Percentiles rank a stretch among this genome's conserved stretches.
Evolutionary conservation across 2,888 invertebrate species (phyloP).

Genomic region (Pandemis corylana): DNA sequence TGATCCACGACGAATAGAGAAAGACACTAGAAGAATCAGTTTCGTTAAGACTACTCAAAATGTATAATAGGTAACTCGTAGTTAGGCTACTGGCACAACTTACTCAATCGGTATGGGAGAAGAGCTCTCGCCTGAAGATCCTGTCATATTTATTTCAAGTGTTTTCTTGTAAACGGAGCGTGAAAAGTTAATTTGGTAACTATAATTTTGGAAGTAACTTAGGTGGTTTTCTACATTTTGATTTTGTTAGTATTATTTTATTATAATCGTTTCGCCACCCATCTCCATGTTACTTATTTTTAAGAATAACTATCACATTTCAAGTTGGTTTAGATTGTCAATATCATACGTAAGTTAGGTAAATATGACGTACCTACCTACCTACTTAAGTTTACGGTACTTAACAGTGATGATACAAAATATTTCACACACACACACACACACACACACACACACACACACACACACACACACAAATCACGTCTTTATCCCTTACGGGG

Average conservation of each 20-base stretch:
- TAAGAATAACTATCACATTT: background rate
- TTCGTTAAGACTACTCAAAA: too few relatives aligned
- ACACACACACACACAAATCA: too few relatives aligned
- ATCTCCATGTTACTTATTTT: background rate
- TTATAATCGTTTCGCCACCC: background rate
- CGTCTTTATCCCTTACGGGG: too few relatives aligned
- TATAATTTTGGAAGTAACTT: background rate
- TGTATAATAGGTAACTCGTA: too few relatives aligned
- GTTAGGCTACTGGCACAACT: background rate
- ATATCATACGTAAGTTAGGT: background rate
- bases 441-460: too few relatives aligned
- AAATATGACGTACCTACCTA: background rate
- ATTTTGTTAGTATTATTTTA: background rate
- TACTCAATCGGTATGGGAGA: background rate
- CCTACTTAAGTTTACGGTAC: too few relatives aligned
- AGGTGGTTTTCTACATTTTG: background rate
- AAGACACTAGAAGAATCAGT: too few relatives aligned
- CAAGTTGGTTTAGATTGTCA: constrained; percentile 6
- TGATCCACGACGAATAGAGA: too few relatives aligned
- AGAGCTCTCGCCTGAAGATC: background rate
- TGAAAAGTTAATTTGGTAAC: background rate
- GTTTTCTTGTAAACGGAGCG: background rate
- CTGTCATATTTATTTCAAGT: background rate
- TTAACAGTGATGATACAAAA: too few relatives aligned
- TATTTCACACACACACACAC: too few relatives aligned